Evolutionary conservation across 2,797 vertebrate genomes (phyloP).

Genomic region (Balearica regulorum): DNA sequence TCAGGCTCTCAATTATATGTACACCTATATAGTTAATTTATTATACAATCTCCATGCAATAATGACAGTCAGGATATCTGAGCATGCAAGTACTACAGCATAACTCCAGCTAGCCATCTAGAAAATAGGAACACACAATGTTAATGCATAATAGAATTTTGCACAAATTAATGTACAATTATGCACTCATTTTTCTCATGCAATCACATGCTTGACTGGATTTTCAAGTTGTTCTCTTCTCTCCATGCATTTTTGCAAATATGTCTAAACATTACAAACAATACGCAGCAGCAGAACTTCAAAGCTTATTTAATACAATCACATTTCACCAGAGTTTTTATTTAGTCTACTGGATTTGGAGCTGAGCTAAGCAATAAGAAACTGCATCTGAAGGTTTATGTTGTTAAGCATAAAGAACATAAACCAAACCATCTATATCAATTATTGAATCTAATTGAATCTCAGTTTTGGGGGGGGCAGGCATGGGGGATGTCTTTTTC

Average conservation of each 20-base stretch:
- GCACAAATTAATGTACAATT: background rate
- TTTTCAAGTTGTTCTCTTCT: background rate
- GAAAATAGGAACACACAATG: background rate
- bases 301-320: background rate
- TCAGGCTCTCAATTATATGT: background rate
- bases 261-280: conserved; percentile 29
- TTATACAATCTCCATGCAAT: background rate
- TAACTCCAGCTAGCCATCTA: background rate
- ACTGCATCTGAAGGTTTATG: background rate
- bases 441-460: background rate
- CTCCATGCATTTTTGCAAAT: background rate
- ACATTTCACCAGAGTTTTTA: background rate
- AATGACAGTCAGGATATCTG: background rate
- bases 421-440: background rate
- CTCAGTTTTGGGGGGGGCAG: background rate
- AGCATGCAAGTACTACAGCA: background rate
- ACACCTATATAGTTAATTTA: background rate
- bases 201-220: background rate
- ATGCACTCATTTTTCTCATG: background rate
- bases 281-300: background rate
- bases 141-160: background rate
- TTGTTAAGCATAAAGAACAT: conserved; percentile 16
- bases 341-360: conserved; percentile 21
- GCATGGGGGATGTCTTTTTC: too few relatives aligned
- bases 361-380: conserved; percentile 28